A percentile compares a stretch with the other conserved stretches of the same genome.
These are phyloP conservation scores for Cyprinodon brontotheroides DNA, from an alignment of 2,113 vertebrate species.

Conservation along the genomic window DNA sequence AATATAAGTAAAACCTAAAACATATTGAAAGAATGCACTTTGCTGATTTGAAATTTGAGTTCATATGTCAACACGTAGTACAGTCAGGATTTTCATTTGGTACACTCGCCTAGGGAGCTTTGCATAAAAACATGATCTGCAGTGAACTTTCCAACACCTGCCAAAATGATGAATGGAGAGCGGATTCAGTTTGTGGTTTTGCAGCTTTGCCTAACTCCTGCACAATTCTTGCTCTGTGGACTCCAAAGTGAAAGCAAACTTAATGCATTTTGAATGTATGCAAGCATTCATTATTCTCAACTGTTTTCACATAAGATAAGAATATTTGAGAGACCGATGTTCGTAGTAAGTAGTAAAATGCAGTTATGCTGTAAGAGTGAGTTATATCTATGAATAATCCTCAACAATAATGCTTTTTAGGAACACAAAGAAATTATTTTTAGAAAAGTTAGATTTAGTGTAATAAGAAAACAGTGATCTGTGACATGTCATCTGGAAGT, in stretches of 20 bases:
- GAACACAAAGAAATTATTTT: background rate
- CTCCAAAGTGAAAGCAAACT: constrained; percentile 29
- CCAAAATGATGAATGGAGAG: constrained; percentile 49
- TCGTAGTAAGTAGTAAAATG: background rate
- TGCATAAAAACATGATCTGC: constrained; percentile 22
- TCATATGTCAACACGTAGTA: background rate
- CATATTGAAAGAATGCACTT: constrained; percentile 11
- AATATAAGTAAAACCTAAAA: background rate
- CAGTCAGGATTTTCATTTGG: background rate
- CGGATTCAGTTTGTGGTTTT: constrained; percentile 51
- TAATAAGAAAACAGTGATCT: background rate
- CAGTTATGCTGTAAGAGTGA: background rate
- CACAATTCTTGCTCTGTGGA: constrained; percentile 41
- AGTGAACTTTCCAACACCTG: constrained; percentile 40
- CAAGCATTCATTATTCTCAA: background rate
- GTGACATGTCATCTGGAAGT: background rate
- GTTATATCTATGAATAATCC: background rate
- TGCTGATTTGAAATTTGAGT: background rate
- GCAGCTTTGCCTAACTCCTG: constrained; percentile 33
- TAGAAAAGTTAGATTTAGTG: background rate
- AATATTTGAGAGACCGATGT: background rate
- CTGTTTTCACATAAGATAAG: background rate
- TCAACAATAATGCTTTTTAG: too few species aligned
- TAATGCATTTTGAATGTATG: constrained; percentile 6
- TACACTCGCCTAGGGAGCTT: background rate